These are phyloP conservation scores for Zaprionus bogoriensis DNA, from an alignment of 2,888 invertebrate species.

Conservation along the genomic window DNA sequence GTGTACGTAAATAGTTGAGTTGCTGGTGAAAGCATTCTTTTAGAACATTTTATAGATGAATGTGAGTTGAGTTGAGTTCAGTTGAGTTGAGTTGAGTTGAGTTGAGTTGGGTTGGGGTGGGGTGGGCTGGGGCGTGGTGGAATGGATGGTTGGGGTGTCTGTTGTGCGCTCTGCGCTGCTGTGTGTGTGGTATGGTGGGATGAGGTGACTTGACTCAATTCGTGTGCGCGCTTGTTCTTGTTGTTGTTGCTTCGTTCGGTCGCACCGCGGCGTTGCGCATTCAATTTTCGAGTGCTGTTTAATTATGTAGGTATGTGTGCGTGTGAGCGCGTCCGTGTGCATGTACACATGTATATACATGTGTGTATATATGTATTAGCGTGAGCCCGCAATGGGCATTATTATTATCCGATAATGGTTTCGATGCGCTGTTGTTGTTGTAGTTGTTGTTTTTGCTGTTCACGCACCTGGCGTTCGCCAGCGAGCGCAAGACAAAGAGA, in stretches of 20 bases:
- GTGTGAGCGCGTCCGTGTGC: conserved; percentile 2
- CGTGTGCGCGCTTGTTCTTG: not conserved
- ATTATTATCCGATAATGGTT: conserved; percentile 42
- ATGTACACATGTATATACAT: not conserved
- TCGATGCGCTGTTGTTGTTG: conserved; percentile 30
- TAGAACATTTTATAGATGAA: conserved; percentile 39
- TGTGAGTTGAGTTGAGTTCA: not conserved
- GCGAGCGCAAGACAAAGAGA: not conserved
- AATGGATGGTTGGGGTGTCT: no score
- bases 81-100: not conserved
- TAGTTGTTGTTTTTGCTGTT: conserved; percentile 4
- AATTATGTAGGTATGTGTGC: conserved; percentile 24
- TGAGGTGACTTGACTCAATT: conserved; percentile 3
- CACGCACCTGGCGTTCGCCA: conserved; percentile 40
- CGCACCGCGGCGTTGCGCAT: conserved; percentile 13
- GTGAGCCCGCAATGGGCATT: conserved; percentile 38
- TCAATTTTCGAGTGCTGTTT: conserved; percentile 41
- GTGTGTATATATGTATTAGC: not conserved
- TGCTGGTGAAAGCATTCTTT: conserved; percentile 46
- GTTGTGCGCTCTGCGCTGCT: not conserved
- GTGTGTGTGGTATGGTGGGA: not conserved
- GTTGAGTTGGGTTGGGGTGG: not conserved
- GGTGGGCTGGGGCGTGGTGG: not conserved
- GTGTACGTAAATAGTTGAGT: not conserved
- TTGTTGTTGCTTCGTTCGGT: conserved; percentile 7